Evolutionary conservation across 2,113 vertebrate genomes (phyloP).

Genomic region (Nannobrachium achirus): DNA sequence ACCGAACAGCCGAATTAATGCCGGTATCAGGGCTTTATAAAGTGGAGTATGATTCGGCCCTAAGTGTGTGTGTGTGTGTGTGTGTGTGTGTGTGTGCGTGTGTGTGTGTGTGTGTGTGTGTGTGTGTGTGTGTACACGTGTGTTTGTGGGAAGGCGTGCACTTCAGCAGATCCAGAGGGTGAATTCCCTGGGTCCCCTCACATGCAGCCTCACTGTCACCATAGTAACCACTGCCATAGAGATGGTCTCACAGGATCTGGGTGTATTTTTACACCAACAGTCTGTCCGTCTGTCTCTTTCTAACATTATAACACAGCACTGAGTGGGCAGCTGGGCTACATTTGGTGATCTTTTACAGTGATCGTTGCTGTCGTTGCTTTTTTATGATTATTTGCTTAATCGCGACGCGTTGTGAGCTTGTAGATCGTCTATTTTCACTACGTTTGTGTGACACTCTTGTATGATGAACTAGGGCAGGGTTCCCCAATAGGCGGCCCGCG

Average conservation of each 20-base stretch:
- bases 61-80: too few relatives aligned
- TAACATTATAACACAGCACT: slow-evolving; percentile 63
- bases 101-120: not conserved
- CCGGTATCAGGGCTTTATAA: too few relatives aligned
- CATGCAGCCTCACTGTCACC: slow-evolving; percentile 62
- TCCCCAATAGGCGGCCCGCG: too few relatives aligned
- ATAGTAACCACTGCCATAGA: slow-evolving; percentile 74
- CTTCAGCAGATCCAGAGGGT: slow-evolving; percentile 45
- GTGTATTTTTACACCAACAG: slow-evolving; percentile 69
- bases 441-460: not conserved
- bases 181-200: slow-evolving; percentile 61
- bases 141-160: not conserved
- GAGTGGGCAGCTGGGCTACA: slow-evolving; percentile 69
- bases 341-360: slow-evolving; percentile 51
- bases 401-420: too few relatives aligned
- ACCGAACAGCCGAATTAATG: too few relatives aligned
- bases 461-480: not conserved
- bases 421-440: too few relatives aligned
- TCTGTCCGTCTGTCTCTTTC: not conserved
- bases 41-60: too few relatives aligned
- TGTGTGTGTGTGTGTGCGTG: not conserved
- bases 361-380: too few relatives aligned
- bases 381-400: too few relatives aligned
- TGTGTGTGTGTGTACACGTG: slow-evolving; percentile 1
- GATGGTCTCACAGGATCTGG: slow-evolving; percentile 69